A percentile compares a stretch with the other conserved stretches of the same genome.
Evolutionary conservation across 2,797 vertebrate genomes (phyloP).

Genomic region (Carduelis carduelis): DNA sequence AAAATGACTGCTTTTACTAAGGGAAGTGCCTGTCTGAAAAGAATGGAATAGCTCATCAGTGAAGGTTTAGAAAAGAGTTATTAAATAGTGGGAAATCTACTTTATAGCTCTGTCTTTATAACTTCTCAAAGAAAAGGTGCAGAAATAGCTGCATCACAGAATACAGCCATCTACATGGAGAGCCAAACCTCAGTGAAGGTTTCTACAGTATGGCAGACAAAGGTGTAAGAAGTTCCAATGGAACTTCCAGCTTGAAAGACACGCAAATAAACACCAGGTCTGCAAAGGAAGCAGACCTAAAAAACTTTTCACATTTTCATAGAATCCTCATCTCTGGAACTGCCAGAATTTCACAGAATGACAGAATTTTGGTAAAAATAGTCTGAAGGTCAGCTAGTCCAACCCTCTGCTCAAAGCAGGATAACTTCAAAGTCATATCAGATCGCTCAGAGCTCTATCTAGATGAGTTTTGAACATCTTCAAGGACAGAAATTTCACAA

Average conservation of each 20-base stretch:
- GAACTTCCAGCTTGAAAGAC: background rate
- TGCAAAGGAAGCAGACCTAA: background rate
- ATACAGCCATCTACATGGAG: background rate
- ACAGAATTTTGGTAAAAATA: background rate
- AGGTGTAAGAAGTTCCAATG: background rate
- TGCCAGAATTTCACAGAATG: background rate
- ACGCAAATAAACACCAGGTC: accelerated
- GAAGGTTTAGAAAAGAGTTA: background rate
- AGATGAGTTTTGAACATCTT: background rate
- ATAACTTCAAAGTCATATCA: background rate
- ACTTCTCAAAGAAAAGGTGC: background rate
- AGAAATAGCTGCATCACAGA: background rate
- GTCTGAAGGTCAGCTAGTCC: background rate
- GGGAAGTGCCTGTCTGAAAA: background rate
- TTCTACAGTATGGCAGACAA: background rate
- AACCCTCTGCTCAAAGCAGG: background rate
- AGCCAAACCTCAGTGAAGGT: background rate
- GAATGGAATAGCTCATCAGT: background rate
- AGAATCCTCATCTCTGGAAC: background rate
- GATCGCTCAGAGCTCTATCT: background rate
- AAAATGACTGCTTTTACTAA: background rate
- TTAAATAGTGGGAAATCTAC: background rate
- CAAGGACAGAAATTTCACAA: background rate
- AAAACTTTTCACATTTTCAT: background rate
- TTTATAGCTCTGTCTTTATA: background rate